These are phyloP conservation scores for Formica aserva DNA, from an alignment of 2,888 invertebrate species.

Conservation along the genomic window DNA sequence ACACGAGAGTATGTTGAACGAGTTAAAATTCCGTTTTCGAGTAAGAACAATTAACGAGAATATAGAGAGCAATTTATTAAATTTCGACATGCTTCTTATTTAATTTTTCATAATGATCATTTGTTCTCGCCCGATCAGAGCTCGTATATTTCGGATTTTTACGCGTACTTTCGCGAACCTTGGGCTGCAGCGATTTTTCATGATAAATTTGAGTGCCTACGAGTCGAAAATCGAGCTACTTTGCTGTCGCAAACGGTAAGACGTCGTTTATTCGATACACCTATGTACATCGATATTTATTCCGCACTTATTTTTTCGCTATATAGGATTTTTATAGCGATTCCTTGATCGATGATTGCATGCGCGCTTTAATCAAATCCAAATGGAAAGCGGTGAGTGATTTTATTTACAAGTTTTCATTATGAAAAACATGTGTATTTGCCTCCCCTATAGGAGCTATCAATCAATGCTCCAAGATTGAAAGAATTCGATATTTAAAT, in stretches of 20 bases:
- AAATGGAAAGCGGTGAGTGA: slow-evolving; percentile 73
- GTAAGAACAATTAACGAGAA: slow-evolving; percentile 78
- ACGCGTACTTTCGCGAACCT: slow-evolving; percentile 89
- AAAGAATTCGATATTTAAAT: not conserved
- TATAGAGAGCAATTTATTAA: not conserved
- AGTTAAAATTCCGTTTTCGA: slow-evolving; percentile 88
- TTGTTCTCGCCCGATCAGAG: slow-evolving; percentile 78
- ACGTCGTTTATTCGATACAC: not conserved
- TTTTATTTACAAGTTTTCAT: slow-evolving; percentile 1
- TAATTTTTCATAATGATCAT: slow-evolving; percentile 17
- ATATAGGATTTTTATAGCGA: slow-evolving; percentile 58
- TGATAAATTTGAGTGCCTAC: slow-evolving; percentile 87
- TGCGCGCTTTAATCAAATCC: slow-evolving; percentile 62
- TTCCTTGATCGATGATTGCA: slow-evolving; percentile 70
- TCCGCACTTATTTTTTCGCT: not conserved
- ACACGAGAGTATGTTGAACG: slow-evolving; percentile 91
- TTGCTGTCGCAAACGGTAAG: slow-evolving; percentile 73
- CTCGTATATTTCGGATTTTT: slow-evolving; percentile 89
- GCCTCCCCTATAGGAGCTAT: not conserved
- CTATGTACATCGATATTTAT: not conserved
- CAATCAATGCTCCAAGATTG: not conserved
- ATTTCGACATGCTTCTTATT: slow-evolving; percentile 18
- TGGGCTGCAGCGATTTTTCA: slow-evolving; percentile 90
- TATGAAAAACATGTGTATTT: not conserved
- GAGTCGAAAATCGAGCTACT: slow-evolving; percentile 77